Evolutionary conservation across 2,888 invertebrate genomes (phyloP).

Genomic region (Callosobruchus maculatus): DNA sequence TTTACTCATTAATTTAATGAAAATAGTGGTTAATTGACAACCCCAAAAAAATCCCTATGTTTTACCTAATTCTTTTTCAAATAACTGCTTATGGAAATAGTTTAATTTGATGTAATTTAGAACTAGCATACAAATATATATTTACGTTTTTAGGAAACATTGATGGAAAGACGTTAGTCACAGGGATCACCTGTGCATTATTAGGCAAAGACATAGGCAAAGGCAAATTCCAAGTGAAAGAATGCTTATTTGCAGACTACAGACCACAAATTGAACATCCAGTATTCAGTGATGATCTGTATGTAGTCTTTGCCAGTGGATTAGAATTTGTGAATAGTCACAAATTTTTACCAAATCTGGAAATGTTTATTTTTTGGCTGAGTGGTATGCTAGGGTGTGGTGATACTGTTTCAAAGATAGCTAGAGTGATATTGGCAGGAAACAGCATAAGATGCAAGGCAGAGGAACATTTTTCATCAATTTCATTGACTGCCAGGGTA

Average conservation of each 20-base stretch:
- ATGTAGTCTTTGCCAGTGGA: conserved; percentile 70
- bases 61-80: too few relatives aligned
- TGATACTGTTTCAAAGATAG: conserved; percentile 62
- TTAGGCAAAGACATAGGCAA: conserved; percentile 52
- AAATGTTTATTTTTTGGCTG: conserved; percentile 78
- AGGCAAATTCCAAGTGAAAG: conserved; percentile 78
- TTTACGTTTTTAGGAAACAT: conserved; percentile 34
- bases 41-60: too few relatives aligned
- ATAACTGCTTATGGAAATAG: too few relatives aligned
- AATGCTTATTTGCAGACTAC: conserved; percentile 72
- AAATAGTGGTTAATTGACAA: too few relatives aligned
- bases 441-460: conserved; percentile 41
- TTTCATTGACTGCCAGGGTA: conserved; percentile 40
- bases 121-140: not conserved
- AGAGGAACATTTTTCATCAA: conserved; percentile 37
- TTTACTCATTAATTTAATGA: too few relatives aligned
- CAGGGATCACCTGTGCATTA: conserved; percentile 82
- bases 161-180: conserved; percentile 63
- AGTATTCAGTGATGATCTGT: conserved; percentile 47
- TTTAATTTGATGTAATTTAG: too few relatives aligned
- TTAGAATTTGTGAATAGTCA: conserved; percentile 65
- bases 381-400: conserved; percentile 70
- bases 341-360: conserved; percentile 62
- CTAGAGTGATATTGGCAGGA: conserved; percentile 81
- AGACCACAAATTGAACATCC: conserved; percentile 55